Evolutionary conservation across 2,888 invertebrate genomes (phyloP).

Genomic region (Conus canariensis): DNA sequence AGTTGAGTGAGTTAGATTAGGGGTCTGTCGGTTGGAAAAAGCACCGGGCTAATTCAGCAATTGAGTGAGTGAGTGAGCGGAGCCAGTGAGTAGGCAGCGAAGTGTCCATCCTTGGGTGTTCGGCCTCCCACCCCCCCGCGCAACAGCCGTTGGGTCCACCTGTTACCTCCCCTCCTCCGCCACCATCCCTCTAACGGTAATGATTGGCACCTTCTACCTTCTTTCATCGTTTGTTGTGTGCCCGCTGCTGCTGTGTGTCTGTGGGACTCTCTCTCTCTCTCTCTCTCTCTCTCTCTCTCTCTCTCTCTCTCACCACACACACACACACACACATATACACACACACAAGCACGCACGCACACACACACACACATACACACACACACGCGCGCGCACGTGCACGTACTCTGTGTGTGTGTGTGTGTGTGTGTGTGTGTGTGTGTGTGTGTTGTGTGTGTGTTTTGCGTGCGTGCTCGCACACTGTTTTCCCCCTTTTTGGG

Average conservation of each 20-base stretch:
- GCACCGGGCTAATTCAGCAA: too few species aligned
- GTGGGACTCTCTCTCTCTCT: not conserved
- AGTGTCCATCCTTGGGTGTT: not conserved
- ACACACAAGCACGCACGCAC: too few species aligned
- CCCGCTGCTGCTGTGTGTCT: not conserved
- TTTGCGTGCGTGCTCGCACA: not conserved
- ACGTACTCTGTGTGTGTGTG: too few species aligned
- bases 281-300: not conserved
- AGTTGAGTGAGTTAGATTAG: too few species aligned
- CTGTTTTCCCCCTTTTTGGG: not conserved
- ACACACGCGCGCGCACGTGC: too few species aligned
- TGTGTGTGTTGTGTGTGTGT: slow-evolving; percentile 6
- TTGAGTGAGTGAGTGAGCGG: not conserved
- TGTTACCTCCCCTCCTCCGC: not conserved
- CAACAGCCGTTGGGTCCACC: not conserved
- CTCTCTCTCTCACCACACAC: not conserved
- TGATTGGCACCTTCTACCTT: not conserved
- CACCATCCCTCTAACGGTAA: slow-evolving; percentile 25
- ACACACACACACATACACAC: too few species aligned
- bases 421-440: too few species aligned
- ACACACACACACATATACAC: too few species aligned
- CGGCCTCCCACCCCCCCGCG: not conserved
- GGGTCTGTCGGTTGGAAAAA: too few species aligned
- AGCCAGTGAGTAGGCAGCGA: not conserved
- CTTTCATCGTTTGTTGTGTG: not conserved